These are phyloP conservation scores for Episyrphus balteatus DNA, from an alignment of 1,140 invertebrate species.

Conservation along the genomic window DNA sequence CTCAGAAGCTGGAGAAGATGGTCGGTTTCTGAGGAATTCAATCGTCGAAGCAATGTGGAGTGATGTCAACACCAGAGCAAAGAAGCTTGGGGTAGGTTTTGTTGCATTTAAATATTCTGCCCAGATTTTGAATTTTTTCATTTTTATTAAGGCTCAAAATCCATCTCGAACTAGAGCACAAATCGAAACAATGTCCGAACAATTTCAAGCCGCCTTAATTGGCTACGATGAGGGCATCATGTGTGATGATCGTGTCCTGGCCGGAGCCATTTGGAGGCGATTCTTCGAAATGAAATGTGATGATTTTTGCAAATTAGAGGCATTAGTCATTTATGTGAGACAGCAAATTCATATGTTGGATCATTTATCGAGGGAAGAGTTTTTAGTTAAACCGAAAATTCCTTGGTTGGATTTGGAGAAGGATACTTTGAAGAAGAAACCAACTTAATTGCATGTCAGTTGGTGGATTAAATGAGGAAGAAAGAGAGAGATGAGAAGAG, in stretches of 20 bases:
- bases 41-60: slow-evolving; percentile 70
- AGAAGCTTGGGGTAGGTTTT: slow-evolving; percentile 55
- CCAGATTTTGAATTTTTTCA: neutral
- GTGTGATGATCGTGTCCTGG: slow-evolving; percentile 59
- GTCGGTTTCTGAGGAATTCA: slow-evolving; percentile 55
- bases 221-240: slow-evolving; percentile 77
- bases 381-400: slow-evolving; percentile 34
- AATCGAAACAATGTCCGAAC: slow-evolving; percentile 51
- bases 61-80: slow-evolving; percentile 59
- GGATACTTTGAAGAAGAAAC: too few relatives aligned
- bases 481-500: too few relatives aligned
- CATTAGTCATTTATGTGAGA: slow-evolving; percentile 57
- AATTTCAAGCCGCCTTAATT: slow-evolving; percentile 73
- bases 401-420: slow-evolving; percentile 34
- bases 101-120: neutral
- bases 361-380: slow-evolving; percentile 30
- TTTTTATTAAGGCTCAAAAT: slow-evolving; percentile 42
- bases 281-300: slow-evolving; percentile 55
- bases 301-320: slow-evolving; percentile 50
- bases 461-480: too few relatives aligned
- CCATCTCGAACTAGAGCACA: slow-evolving; percentile 44
- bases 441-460: too few relatives aligned
- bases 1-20: slow-evolving; percentile 44
- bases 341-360: slow-evolving; percentile 50
- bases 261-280: slow-evolving; percentile 71